These are phyloP conservation scores for Vulpes vulpes DNA, from an alignment of 2,113 vertebrate genomes.

Conservation along the genomic window DNA sequence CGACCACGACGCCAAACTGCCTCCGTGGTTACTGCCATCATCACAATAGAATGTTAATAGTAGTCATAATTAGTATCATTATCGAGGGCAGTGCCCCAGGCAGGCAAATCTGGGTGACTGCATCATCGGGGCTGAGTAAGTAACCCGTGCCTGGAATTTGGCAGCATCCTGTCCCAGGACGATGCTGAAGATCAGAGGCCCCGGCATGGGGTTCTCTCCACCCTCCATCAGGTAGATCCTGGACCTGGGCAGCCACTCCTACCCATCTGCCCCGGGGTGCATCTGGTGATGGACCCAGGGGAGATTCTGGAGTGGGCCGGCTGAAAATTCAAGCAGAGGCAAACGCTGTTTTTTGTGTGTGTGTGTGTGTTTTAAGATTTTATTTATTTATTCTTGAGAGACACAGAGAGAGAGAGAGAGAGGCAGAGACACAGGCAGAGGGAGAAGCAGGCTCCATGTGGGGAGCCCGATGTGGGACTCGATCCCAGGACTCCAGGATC, in stretches of 20 bases:
- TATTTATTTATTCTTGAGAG: too few relatives aligned
- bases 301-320: accelerated
- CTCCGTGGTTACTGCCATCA: accelerated
- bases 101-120: background rate
- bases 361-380: too few relatives aligned
- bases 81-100: background rate
- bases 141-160: background rate
- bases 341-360: too few relatives aligned
- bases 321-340: background rate
- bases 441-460: too few relatives aligned
- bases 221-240: background rate
- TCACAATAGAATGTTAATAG: background rate
- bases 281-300: accelerated
- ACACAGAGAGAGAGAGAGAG: too few relatives aligned
- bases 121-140: background rate
- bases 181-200: background rate
- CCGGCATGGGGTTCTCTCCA: accelerated
- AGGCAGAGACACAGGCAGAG: too few relatives aligned
- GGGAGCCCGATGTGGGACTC: too few relatives aligned
- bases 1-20: background rate
- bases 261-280: background rate
- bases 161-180: background rate
- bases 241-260: accelerated
- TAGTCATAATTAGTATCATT: background rate
- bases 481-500: too few relatives aligned